These are phyloP conservation scores for Serripes groenlandicus DNA, from an alignment of 2,888 invertebrate genomes.

Conservation along the genomic window DNA sequence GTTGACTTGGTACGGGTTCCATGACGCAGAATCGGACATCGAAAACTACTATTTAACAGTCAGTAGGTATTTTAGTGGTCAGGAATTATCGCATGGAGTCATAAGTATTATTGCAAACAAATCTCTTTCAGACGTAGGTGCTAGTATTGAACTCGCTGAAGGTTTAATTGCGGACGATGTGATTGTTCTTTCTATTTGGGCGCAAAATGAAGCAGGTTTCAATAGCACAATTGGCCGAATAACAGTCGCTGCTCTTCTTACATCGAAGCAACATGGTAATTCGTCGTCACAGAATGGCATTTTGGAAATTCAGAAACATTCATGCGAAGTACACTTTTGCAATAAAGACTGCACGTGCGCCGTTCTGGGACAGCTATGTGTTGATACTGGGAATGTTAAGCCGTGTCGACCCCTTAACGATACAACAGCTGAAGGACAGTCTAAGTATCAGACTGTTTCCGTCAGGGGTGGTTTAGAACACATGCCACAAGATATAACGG, in stretches of 20 bases:
- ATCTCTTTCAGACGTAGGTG: slow-evolving; percentile 1
- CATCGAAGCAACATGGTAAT: neutral
- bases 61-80: slow-evolving; percentile 53
- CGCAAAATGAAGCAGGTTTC: slow-evolving; percentile 63
- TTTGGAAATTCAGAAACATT: slow-evolving; percentile 56
- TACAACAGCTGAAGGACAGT: neutral
- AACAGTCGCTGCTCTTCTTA: slow-evolving; percentile 22
- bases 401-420: neutral
- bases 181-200: slow-evolving; percentile 64
- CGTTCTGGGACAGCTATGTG: slow-evolving; percentile 64
- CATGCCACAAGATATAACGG: slow-evolving; percentile 8
- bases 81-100: slow-evolving; percentile 55
- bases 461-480: slow-evolving; percentile 10
- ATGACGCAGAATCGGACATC: slow-evolving; percentile 67
- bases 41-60: slow-evolving; percentile 50
- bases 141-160: slow-evolving; percentile 9
- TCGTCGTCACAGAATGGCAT: neutral
- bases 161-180: slow-evolving; percentile 30
- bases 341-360: slow-evolving; percentile 64
- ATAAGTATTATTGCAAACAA: neutral
- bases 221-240: slow-evolving; percentile 39
- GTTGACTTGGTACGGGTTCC: slow-evolving; percentile 70
- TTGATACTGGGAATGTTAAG: neutral
- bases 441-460: neutral
- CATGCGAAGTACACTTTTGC: slow-evolving; percentile 61